phyloP scores from a whole-genome alignment of 2,797 vertebrate genomes.

The Hafferia zeledoni region DNA sequence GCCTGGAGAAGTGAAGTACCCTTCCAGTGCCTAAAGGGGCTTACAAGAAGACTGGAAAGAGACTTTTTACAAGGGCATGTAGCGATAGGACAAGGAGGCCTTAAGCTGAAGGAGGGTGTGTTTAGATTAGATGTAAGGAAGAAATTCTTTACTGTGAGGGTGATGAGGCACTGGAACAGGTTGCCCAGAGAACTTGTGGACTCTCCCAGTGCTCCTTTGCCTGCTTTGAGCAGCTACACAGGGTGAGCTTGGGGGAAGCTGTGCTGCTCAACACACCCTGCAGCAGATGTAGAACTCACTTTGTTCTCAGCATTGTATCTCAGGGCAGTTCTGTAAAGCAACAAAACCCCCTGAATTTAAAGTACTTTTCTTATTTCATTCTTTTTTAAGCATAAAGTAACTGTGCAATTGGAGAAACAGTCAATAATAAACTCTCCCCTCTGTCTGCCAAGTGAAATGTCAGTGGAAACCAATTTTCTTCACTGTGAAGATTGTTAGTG shows the following conservation, averaged over 20 bases:
- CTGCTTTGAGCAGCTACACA: background rate
- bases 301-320: background rate
- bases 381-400: background rate
- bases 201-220: background rate
- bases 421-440: background rate
- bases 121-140: background rate
- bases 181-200: background rate
- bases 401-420: background rate
- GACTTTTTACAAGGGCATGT: background rate
- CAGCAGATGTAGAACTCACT: background rate
- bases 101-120: background rate
- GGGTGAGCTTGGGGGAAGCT: background rate
- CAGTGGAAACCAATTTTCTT: constrained; percentile 17
- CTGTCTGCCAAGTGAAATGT: background rate
- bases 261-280: rapidly evolving
- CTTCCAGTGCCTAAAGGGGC: background rate
- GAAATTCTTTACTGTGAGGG: background rate
- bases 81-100: background rate
- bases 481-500: background rate
- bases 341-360: background rate
- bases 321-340: background rate
- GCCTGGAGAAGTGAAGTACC: background rate
- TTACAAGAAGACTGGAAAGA: background rate
- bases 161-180: background rate
- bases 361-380: background rate